Base-by-base conservation (phyloP, 2,113 vertebrate genomes). In the Ceyx melanurus region DNA sequence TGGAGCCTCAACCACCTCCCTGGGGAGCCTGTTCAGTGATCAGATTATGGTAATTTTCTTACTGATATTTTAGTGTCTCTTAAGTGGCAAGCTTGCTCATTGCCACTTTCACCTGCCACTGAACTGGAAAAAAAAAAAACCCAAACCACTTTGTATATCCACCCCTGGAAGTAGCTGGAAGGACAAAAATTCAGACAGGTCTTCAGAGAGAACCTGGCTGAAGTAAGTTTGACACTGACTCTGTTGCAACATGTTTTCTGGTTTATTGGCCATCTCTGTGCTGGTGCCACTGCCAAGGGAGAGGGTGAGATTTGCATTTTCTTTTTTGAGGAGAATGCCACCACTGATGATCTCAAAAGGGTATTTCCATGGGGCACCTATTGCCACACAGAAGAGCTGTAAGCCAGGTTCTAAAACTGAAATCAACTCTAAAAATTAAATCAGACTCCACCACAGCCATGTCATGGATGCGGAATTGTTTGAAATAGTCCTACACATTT, bases 251-350 rank as follows among this genome's bases (percentile, higher is more conserved):
- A 3, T 19, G 57, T 64, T 88, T 71, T 28, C 37, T 70, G 43
- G 21, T 15, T 48, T 58, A 25, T 28, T 86, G 20, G 42, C 35
- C 20, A 12, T 29, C 19, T 73, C 37, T 71, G 57, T 3, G 2
- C 57, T 5, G 9, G 16, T 26, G 83, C 95, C 84, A 53, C 96
- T 77, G 82, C 93, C 13, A 5, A 72, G 8, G 80, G 96, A 67
- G 92, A 97, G 28, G 97, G 97, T 93, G 72, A 98, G 96, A 57
- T 72, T 19, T 31, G 8, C 21, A 9, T 23, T 75, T 74, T 56
- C 48, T n/a, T 56, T 48, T n/a, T 20, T 43, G 51, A 73, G 82
- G 66, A 54, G 78, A 70, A 84, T 25, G 17, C 11, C 4, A 5
- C 58, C 17, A 9, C 13, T 71, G 31, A 31, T n/a, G 51, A 40